Base-by-base conservation (phyloP, 2,113 vertebrate species). In the Anarrhichthys ocellatus region DNA sequence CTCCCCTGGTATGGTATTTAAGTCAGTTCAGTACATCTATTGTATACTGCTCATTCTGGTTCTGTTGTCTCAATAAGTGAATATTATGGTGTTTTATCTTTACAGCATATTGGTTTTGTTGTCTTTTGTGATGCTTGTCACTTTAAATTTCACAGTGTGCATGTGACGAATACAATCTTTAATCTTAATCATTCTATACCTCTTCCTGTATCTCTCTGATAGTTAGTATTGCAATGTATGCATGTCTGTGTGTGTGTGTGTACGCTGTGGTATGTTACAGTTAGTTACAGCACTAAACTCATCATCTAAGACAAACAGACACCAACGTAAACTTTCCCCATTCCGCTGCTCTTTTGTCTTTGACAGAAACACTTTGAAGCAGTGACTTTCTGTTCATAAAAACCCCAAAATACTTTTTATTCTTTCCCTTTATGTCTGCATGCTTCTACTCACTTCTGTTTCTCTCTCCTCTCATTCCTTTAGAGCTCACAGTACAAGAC, bases 301-400 rank as follows among this genome's bases (percentile, higher is more conserved):
- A 64, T 64, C 24, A 27, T 46, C 42, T 32, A 11, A 42, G 17
- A 68, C 24, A 48, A 48, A 48, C 9, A 18, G 9, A 68, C 46
- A 52, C 15, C 20, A n/a, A 54, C 20, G 48, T 36, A 14, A 54
- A 71, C 32, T 34, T 6, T 29, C 40, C 24, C 15, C 65, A 11
- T 20, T 29, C 9, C 6, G 6, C 29, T 22, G 46, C 68, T 54
- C 32, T 34, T 36, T 70, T 14, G 50, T 78, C 48, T 50, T 44
- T n/a, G 42, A 72, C 67, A 40, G 3, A 71, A 9, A 46, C 18
- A 71, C 32, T 72, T 78, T 62, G 14, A 75, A 70, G 27, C 73
- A 44, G 13, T 50, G 38, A 56, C 36, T 85, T 89, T 84, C 50
- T 69, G 72, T 66, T 64, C 58, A 64, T 56, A 27, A 44, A 52